These are phyloP conservation scores for Isurus oxyrinchus DNA, from an alignment of 2,113 vertebrate species.

Conservation along the genomic window DNA sequence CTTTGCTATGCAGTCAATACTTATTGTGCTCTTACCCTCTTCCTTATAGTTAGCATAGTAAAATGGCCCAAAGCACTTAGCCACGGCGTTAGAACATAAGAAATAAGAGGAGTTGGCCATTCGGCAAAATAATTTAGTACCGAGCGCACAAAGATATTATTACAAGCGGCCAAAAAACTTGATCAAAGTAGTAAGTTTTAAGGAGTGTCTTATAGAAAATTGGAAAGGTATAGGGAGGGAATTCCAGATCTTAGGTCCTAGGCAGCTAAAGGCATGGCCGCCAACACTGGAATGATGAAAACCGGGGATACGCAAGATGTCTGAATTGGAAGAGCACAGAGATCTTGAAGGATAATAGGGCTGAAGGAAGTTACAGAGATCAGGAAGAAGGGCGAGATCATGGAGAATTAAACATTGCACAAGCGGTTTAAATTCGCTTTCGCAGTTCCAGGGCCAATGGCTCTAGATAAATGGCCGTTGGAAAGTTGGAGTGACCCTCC, in stretches of 20 bases:
- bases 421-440: not conserved
- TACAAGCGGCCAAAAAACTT: not conserved
- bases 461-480: too few relatives aligned
- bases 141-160: not conserved
- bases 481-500: not conserved
- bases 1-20: not conserved
- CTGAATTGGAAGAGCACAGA: not conserved
- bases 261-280: not conserved
- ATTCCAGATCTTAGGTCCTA: not conserved
- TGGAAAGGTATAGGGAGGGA: not conserved
- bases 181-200: not conserved
- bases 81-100: not conserved
- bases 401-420: not conserved
- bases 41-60: not conserved
- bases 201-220: not conserved
- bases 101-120: not conserved
- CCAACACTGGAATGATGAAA: not conserved
- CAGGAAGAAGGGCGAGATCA: not conserved
- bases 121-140: not conserved
- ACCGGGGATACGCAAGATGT: not conserved
- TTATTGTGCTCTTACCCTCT: not conserved
- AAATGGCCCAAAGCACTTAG: not conserved
- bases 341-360: not conserved
- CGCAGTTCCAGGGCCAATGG: not conserved
- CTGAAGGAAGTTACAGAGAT: not conserved